phyloP scores from a whole-genome alignment of 2,888 invertebrate genomes.

The Philaethria dido region DNA sequence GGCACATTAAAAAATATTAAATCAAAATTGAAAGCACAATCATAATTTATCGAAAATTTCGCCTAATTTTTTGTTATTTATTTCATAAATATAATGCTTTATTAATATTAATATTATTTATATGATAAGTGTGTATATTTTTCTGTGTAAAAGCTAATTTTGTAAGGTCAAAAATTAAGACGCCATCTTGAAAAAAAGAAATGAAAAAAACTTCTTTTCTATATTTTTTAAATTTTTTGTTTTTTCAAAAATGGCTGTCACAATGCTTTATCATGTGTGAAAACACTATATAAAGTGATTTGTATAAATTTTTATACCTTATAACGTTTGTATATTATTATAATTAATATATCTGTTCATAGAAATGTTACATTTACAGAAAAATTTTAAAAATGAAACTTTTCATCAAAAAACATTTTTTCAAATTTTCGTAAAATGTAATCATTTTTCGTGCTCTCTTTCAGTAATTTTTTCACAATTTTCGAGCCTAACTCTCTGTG shows the following conservation, averaged over 20 bases:
- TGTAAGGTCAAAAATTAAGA: conserved; percentile 40
- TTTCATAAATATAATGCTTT: conserved; percentile 28
- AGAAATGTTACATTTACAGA: neutral
- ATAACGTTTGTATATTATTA: conserved; percentile 35
- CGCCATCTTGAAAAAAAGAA: conserved; percentile 11
- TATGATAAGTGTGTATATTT: conserved; percentile 42
- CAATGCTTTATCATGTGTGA: conserved; percentile 1
- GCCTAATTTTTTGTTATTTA: conserved; percentile 32
- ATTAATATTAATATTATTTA: neutral
- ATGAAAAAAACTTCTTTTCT: neutral
- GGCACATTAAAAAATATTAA: neutral
- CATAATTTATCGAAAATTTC: conserved; percentile 5
- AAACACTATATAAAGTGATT: conserved; percentile 23
- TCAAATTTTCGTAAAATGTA: conserved; percentile 8
- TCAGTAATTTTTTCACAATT: conserved; percentile 11
- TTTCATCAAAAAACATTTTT: neutral
- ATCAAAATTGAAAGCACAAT: neutral
- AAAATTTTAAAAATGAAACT: neutral
- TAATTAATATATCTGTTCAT: conserved; percentile 21
- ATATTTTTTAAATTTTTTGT: neutral
- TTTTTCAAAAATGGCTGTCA: conserved; percentile 14
- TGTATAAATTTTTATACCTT: conserved; percentile 39
- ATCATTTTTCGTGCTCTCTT: neutral
- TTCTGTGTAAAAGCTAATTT: conserved; percentile 57
- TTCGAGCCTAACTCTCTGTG: conserved; percentile 8